A percentile compares a stretch with the other conserved stretches of the same genome.
phyloP scores from a whole-genome alignment of 2,113 vertebrate species.

The Seriola dumerili region DNA sequence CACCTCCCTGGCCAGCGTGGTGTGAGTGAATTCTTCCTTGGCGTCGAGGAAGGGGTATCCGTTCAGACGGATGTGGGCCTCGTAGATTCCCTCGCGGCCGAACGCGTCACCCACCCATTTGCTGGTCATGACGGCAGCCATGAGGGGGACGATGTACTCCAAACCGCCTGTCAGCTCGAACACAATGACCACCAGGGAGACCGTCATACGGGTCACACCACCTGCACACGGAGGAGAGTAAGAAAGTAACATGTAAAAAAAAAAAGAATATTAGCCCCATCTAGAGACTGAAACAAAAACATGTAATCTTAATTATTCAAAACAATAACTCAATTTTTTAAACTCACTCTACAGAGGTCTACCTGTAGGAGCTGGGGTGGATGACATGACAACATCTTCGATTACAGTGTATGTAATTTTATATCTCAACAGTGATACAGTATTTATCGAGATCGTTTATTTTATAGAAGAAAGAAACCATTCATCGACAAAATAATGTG shows the following conservation, averaged over 20 bases:
- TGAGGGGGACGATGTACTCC: conserved; percentile 98
- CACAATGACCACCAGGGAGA: conserved; percentile 98
- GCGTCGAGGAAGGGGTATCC: conserved; percentile 99
- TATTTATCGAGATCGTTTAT: too few relatives aligned
- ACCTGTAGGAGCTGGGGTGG: too few relatives aligned
- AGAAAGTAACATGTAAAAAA: not conserved
- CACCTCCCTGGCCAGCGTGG: conserved; percentile 95
- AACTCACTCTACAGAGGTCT: too few relatives aligned
- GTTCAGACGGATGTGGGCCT: conserved; percentile 97
- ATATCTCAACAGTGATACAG: too few relatives aligned
- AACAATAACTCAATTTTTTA: too few relatives aligned
- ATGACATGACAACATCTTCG: too few relatives aligned
- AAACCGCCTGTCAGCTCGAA: conserved; percentile 98
- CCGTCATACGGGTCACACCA: conserved; percentile 98
- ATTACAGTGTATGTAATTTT: too few relatives aligned
- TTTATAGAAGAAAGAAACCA: too few relatives aligned
- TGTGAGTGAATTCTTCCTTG: conserved; percentile 99
- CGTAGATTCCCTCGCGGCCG: conserved; percentile 98
- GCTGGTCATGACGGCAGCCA: conserved; percentile 99
- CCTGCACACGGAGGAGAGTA: conserved; percentile 78
- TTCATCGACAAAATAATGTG: too few relatives aligned
- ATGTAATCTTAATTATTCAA: too few relatives aligned
- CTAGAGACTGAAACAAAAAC: not conserved
- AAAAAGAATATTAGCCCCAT: not conserved
- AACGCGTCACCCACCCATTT: conserved; percentile 99